Base-by-base conservation (phyloP, 2,113 vertebrate species). In the Passer domesticus region DNA sequence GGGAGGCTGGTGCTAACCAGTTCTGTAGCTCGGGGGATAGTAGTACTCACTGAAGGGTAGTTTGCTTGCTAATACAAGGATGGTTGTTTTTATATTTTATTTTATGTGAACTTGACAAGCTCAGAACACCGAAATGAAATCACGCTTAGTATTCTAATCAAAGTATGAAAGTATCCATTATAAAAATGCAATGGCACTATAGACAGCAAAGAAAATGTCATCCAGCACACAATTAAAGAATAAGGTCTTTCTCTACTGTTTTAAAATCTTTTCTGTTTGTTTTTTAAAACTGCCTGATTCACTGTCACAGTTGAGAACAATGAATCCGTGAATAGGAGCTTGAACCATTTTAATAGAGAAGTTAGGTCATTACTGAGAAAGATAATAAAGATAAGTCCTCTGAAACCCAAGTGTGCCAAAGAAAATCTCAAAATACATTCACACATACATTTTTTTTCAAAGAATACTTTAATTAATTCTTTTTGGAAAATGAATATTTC, bases 11-110 rank as follows among this genome's bases (percentile, higher is more conserved):
- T 96, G 98, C 98, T 98, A 98, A 98, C 98, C 98, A 98, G 98
- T 98, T 98, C 98, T 98, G 96, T 98, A 97, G 98, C 98, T 98
- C 95, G 98, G 98, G 98, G 98, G 98, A 98, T 98, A 97, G 98
- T 97, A 96, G 96, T 96, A 96, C 96, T 98, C 98, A 97, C 98
- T 97, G 98, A 98, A 98, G 97, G 98, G 98, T 98, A 98, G 98
- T 98, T 98, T 98, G 98, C 98, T 98, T 98, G 98, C 98, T 98
- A 98, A 98, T 98, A 97, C 97, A 97, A 96, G 97, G 97, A 98
- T 97, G 98, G 98, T 96, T 98, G 98, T 98, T 98, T 98, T 98
- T 98, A 98, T 98, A 98, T 98, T 98, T 98, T 98, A 98, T 98
- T 98, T 98, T 98, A 98, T 98, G 98, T 98, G 98, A 97, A 98